Evolutionary conservation across 2,113 vertebrate species (phyloP), one percentile per base, ranked within the genome.

Genomic region (Polyodon spathula): DNA sequence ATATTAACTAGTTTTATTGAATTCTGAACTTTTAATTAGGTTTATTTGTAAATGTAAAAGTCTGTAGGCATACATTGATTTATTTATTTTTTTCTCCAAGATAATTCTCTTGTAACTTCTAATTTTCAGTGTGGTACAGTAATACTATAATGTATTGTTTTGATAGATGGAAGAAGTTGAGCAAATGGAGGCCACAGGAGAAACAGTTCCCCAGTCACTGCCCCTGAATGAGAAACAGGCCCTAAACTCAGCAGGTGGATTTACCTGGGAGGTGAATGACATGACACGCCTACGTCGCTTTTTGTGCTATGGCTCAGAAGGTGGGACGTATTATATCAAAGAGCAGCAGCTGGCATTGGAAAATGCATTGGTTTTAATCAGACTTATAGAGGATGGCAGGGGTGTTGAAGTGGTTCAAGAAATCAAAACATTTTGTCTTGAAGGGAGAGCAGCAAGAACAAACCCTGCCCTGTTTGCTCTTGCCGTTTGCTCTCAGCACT

Each of bases 401-500:
- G 94, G 93, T 0, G 59, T 76, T 37, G 88, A 96, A 69, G 93
- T 88, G 55, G 89, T 96, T 37, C 87, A 93, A 52, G 92, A 93
- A 69, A 90, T 95, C 54, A 91, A 86, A 65, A 75, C 78, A 0
- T 92, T 94, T 38, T 74, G 81, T 56, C 76, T 82, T 61, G 89
- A 91, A 57, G 92, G 86, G 37, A 81, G 69, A 67, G 77, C 84
- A 1, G 81, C 86, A 4, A 81, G 77, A n/a, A 76, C 83, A 5
- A 82, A 86, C 40, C 90, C 94, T 0, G 60, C 78, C 38, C 81
- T 95, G 27, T 97, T 97, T 44, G 89, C 92, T 2, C 80, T 98
- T 43, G 94, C 95, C 3, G 38, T 95, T 61, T 97, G 94, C 69
- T 93, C 94, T 0, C 94, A 97, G 72, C 89, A 91, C 56, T 85